These are phyloP conservation scores for Tragelaphus strepsiceros DNA, from an alignment of 2,113 vertebrate genomes.

Conservation along the genomic window DNA sequence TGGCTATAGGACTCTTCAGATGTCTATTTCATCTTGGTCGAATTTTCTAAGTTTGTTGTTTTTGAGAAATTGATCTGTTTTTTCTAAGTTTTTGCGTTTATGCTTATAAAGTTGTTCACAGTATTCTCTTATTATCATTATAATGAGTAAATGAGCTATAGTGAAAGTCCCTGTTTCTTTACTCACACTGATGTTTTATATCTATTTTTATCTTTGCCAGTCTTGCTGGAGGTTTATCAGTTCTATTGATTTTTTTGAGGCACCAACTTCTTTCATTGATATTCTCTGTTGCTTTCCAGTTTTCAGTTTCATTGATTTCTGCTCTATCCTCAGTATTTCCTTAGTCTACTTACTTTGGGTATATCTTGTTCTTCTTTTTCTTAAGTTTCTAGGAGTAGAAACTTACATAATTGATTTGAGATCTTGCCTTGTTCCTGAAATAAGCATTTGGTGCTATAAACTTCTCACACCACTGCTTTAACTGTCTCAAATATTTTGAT, in stretches of 20 bases:
- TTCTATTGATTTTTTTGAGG: not conserved
- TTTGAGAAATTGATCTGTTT: not conserved
- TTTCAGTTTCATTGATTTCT: not conserved
- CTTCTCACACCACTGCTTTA: not conserved
- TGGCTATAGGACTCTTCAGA: not conserved
- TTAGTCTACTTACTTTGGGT: not conserved
- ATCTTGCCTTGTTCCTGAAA: not conserved
- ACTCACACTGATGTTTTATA: not conserved
- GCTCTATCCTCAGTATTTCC: not conserved
- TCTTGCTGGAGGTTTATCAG: not conserved
- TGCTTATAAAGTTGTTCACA: not conserved
- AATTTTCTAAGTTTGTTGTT: not conserved
- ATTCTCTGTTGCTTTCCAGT: not conserved
- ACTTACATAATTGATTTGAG: not conserved
- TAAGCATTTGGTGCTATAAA: not conserved
- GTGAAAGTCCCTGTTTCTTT: not conserved
- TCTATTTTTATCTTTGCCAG: not conserved
- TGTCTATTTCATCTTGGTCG: not conserved
- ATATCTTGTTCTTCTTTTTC: not conserved
- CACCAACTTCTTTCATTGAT: not conserved
- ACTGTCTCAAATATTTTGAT: not conserved
- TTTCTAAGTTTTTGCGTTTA: not conserved
- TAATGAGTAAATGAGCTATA: not conserved
- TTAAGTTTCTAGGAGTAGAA: not conserved
- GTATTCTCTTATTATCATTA: not conserved